These are phyloP conservation scores for Coryphaenoides rupestris DNA, from an alignment of 2,113 vertebrate genomes.

Conservation along the genomic window DNA sequence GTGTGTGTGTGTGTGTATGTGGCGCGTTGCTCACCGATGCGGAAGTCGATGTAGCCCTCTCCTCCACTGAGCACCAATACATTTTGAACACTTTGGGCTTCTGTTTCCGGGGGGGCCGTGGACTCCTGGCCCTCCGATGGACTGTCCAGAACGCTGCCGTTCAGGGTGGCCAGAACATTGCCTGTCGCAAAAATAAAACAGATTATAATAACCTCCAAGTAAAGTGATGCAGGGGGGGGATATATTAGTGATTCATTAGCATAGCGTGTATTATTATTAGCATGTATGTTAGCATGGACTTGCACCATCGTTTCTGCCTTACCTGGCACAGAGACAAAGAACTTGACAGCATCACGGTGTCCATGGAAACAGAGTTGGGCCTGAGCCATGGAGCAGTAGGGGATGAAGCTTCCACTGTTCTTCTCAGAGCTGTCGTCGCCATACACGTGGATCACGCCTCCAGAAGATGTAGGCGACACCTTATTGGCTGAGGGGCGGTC, in stretches of 20 bases:
- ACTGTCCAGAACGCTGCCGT: slow-evolving; percentile 93
- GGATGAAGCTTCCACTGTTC: slow-evolving; percentile 92
- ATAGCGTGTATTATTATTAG: too few relatives aligned
- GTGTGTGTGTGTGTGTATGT: too few relatives aligned
- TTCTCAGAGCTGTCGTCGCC: slow-evolving; percentile 89
- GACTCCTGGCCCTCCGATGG: slow-evolving; percentile 87
- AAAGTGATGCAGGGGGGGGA: too few relatives aligned
- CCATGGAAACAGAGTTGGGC: slow-evolving; percentile 98
- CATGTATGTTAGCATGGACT: too few relatives aligned
- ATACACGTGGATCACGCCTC: slow-evolving; percentile 92
- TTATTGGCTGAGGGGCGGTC: slow-evolving; percentile 83
- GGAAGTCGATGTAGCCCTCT: slow-evolving; percentile 97
- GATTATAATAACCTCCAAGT: too few relatives aligned
- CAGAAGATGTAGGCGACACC: slow-evolving; percentile 89
- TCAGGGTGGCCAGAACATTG: slow-evolving; percentile 91
- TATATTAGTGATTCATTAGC: too few relatives aligned
- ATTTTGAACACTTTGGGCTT: slow-evolving; percentile 87
- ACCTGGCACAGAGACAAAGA: slow-evolving; percentile 98
- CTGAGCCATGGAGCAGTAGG: slow-evolving; percentile 98
- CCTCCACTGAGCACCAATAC: slow-evolving; percentile 95
- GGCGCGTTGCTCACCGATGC: slow-evolving; percentile 82
- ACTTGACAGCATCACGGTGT: slow-evolving; percentile 96
- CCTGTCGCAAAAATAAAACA: slow-evolving; percentile 43
- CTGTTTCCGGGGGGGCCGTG: slow-evolving; percentile 68
- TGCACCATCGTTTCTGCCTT: too few relatives aligned